Evolutionary conservation across 2,113 vertebrate species (phyloP), one percentile per base, ranked within the genome.

Genomic region (Taxidea taxus): DNA sequence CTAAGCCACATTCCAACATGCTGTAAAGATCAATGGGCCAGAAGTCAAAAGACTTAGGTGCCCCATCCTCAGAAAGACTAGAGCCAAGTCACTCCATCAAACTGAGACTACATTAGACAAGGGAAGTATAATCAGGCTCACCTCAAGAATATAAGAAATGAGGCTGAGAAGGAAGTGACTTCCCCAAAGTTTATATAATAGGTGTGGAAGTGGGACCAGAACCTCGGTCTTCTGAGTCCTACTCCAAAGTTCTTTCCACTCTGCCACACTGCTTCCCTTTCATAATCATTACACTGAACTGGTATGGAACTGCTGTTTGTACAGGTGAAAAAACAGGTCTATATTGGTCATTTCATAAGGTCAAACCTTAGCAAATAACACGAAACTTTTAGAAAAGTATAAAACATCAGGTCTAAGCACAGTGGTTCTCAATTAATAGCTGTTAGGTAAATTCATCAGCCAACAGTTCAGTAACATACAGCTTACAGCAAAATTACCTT

Each of bases 401-500:
- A 93, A 84, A 92, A 77, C 12, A 85, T 94, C 27, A 85, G 54
- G 7, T 81, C 42, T 94, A 88, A 88, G 10, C 68, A 80, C 3
- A 58, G 64, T 66, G 29, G 15, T 66, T 75, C 47, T 84, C 31
- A 93, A 49, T 83, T 27, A 92, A 90, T 13, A 87, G 66, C 11
- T 70, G 47, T 10, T 87, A 51, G 90, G 44, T 66, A 51, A 51
- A 62, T 64, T 62, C 80, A 74, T 51, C 92, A 47, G 74, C 31
- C 56, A 89, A 72, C 14, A 83, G 37, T 87, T 96, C 51, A 90
- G 49, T 62, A 86, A 95, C 11, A 90, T 64, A 91, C 34, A 90
- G 23, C 82, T 96, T 37, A 78, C 9, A 96, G 42, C 12, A 90
- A 31, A 95, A 84, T 60, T 87, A 92, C 47, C 44, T 92, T 93